Conservation (phyloP, 2,113 vertebrate species). For the Campylomormyrus tamandua region DNA sequence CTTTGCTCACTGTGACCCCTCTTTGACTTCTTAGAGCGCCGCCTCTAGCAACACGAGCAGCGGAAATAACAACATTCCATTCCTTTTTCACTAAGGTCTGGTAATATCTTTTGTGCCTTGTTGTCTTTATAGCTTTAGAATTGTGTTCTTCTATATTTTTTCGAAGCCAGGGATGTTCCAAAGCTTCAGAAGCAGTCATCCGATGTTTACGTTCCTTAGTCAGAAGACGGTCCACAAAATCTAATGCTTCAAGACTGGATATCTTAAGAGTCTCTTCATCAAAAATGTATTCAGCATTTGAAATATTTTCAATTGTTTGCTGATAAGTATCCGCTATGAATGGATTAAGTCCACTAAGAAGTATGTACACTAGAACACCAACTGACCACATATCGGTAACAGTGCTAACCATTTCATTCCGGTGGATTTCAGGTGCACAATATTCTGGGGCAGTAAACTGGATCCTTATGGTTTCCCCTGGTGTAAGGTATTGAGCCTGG, state of each 20-base stretch:
- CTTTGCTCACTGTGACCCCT: slow-evolving; percentile 82
- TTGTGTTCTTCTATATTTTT: slow-evolving; percentile 74
- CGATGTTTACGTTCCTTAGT: slow-evolving; percentile 91
- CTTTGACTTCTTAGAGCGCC: slow-evolving; percentile 84
- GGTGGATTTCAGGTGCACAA: slow-evolving; percentile 91
- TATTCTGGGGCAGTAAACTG: slow-evolving; percentile 88
- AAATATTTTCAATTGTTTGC: slow-evolving; percentile 92
- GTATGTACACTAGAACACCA: slow-evolving; percentile 82
- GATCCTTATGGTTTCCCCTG: slow-evolving; percentile 86
- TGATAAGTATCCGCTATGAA: slow-evolving; percentile 96
- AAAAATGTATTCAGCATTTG: slow-evolving; percentile 85
- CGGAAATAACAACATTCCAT: slow-evolving; percentile 84
- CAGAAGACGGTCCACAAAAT: slow-evolving; percentile 87
- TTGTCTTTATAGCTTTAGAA: slow-evolving; percentile 74
- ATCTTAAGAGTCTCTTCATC: slow-evolving; percentile 91
- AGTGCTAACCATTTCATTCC: slow-evolving; percentile 84
- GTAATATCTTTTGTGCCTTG: slow-evolving; percentile 90
- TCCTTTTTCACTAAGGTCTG: slow-evolving; percentile 86
- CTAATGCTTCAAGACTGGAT: slow-evolving; percentile 79
- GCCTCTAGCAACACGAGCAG: slow-evolving; percentile 83
- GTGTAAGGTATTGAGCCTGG: slow-evolving; percentile 82
- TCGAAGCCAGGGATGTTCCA: slow-evolving; percentile 82
- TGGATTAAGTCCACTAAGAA: slow-evolving; percentile 89
- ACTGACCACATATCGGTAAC: slow-evolving; percentile 98
- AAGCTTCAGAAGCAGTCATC: slow-evolving; percentile 87